These are phyloP conservation scores for Ptychadena robeensis DNA, from an alignment of 2,797 vertebrate genomes.

Conservation along the genomic window DNA sequence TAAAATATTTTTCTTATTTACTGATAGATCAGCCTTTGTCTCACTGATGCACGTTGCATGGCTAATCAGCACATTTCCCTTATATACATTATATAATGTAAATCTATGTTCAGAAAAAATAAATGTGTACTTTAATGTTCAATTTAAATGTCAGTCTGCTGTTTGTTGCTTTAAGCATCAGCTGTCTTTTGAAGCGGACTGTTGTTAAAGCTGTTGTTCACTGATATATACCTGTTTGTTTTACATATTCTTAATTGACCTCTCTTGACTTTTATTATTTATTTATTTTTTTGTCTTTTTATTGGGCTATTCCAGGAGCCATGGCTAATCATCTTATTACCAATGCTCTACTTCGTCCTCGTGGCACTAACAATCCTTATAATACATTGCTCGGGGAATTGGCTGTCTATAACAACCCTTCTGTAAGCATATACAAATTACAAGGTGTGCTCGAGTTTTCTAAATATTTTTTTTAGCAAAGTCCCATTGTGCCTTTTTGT, in stretches of 20 bases:
- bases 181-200: conserved; percentile 74
- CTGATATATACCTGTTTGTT: conserved; percentile 78
- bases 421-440: conserved; percentile 99
- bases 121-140: conserved; percentile 35
- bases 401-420: conserved; percentile 99
- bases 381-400: conserved; percentile 99
- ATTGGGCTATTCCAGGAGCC: conserved; percentile 97
- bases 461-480: conserved; percentile 80
- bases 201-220: conserved; percentile 86
- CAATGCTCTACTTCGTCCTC: conserved; percentile 99
- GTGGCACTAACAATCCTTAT: conserved; percentile 99
- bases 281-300: conserved; percentile 80
- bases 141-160: conserved; percentile 68
- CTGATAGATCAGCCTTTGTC: background rate
- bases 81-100: background rate
- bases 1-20: background rate
- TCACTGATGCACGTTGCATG: background rate
- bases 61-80: conserved; percentile 7
- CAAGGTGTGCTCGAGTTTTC: conserved; percentile 97
- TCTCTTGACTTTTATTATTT: conserved; percentile 69
- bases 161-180: conserved; percentile 71
- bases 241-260: conserved; percentile 87
- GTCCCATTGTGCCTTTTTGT: conserved; percentile 74
- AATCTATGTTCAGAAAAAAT: background rate
- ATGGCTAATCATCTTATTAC: conserved; percentile 99